Evolutionary conservation across 2,888 invertebrate species (phyloP).

Genomic region (Panopea generosa): DNA sequence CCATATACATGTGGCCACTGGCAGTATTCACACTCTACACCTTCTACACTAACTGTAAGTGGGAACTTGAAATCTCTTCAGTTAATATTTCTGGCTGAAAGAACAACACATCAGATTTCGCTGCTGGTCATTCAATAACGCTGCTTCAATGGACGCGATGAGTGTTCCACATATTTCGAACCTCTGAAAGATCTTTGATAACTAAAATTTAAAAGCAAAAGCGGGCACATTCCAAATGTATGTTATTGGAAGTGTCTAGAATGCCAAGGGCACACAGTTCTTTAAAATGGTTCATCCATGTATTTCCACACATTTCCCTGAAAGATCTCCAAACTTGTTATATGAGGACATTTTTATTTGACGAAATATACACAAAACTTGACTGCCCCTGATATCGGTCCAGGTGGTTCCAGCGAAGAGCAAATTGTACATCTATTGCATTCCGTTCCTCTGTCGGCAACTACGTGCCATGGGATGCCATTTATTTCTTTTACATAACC

Average conservation of each 20-base stretch:
- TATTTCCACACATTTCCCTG: conserved; percentile 7
- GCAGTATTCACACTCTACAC: background rate
- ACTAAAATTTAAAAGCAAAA: conserved; percentile 7
- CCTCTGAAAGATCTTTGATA: background rate
- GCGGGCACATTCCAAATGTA: background rate
- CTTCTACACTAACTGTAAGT: background rate
- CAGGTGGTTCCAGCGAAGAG: conserved; percentile 2
- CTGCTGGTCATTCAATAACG: conserved; percentile 5
- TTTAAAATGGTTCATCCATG: conserved; percentile 11
- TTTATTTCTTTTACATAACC: conserved; percentile 5
- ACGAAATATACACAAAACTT: conserved; percentile 8
- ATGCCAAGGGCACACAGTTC: conserved; percentile 11
- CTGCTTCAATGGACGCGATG: conserved; percentile 1
- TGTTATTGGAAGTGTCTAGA: conserved; percentile 5
- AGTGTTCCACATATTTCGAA: background rate
- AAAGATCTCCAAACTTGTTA: conserved; percentile 13
- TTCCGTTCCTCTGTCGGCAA: conserved; percentile 12
- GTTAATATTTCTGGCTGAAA: conserved; percentile 1
- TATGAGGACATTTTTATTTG: conserved; percentile 13
- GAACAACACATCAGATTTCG: conserved; percentile 7
- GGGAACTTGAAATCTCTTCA: conserved; percentile 12
- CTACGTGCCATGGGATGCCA: too few relatives aligned
- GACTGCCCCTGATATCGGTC: background rate
- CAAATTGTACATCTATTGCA: conserved; percentile 15
- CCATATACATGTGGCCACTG: background rate